Base-by-base conservation (phyloP, 2,888 invertebrate genomes). In the Eremobia ochroleuca region DNA sequence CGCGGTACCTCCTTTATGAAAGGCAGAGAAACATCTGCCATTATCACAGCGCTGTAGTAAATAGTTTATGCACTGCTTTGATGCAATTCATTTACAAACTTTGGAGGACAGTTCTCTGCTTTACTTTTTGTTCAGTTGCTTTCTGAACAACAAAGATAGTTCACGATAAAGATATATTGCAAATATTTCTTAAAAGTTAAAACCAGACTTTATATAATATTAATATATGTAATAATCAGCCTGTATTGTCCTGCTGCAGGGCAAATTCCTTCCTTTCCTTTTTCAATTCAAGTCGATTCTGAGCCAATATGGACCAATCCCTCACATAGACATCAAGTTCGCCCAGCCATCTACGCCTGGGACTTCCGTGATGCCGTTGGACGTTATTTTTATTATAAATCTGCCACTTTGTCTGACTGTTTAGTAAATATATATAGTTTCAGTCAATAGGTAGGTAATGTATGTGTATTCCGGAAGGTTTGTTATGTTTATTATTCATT, bases 1-100 rank as follows among this genome's bases (percentile, higher is more conserved):
- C 25, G 18, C 18, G 31, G 6, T 40, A 58, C 28, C 4, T 59
- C 18, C 6, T 25, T 1, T 11, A 76, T 15, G n/a, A 76, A 62
- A 25, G 6, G 8, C 28, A 18, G 31, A 52, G 52, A 21, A 11
- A 31, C n/a, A 28, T 40, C 72, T 18, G 52, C 9, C 28, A 55
- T 55, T 34, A 28, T 11, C 31, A 46, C 55, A 79, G 13, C 28
- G 9, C 25, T 58, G 52, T 25, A 13, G 13, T 8, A 13, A 52
- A 76, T 76, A 40, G 40, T 34, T 65, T 31, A 28, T 37, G 11
- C n/a, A n/a, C 18, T 52, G 52, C 18, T 52, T 71, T 72, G 31
- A 40, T 40, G n/a, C 28, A 78, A 78, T 67, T 46, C 21, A 78
- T 67, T 55, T 67, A 3, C 13, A 28, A 70, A 71, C 28, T 77